Evolutionary conservation across 2,113 vertebrate species (phyloP), one percentile per base, ranked within the genome.

Genomic region (Gobio gobio): DNA sequence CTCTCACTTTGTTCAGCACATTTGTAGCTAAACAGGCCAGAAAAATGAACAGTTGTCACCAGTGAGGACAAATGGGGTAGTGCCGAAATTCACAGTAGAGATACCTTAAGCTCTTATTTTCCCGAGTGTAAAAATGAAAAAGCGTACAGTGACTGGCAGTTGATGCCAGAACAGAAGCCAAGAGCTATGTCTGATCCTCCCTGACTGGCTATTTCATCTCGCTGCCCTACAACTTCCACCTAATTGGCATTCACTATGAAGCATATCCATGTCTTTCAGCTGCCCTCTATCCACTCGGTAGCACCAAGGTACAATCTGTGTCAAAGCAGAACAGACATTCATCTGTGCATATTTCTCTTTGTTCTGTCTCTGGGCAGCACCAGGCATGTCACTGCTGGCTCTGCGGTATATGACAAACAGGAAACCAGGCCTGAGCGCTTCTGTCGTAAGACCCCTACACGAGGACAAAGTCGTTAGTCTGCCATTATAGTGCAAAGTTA

Each of bases 381-480:
- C 10, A 10, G n/a, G 70, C n/a, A 74, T 6, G n/a, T 47, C 43
- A 14, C 70, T 49, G 70, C 47, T n/a, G 13, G n/a, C 36, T 63
- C 63, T 85, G 84, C 84, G 20, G 59, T 20, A 45, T 81, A 80
- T 43, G 63, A 88, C 68, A 84, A 85, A 72, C 66, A 87, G 72
- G 63, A 80, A 85, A 45, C 47, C 22, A 82, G 78, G 79, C 64
- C 77, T 68, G 70, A 51, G 59, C 64, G 63, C 78, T 59, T 84
- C 83, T 89, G 85, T 87, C 68, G 84, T 82, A 76, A 87, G 72
- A 72, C 54, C 91, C 92, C 88, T 91, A 89, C 90, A 89, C 93
- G 92, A 89, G 92, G 92, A 94, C 92, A 91, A 92, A 89, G 36
- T 92, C 91, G 93, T 92, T 93, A 92, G 90, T 89, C 88, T 89